These are phyloP conservation scores for Microplitis manilae DNA, from an alignment of 2,888 invertebrate genomes.

Conservation along the genomic window DNA sequence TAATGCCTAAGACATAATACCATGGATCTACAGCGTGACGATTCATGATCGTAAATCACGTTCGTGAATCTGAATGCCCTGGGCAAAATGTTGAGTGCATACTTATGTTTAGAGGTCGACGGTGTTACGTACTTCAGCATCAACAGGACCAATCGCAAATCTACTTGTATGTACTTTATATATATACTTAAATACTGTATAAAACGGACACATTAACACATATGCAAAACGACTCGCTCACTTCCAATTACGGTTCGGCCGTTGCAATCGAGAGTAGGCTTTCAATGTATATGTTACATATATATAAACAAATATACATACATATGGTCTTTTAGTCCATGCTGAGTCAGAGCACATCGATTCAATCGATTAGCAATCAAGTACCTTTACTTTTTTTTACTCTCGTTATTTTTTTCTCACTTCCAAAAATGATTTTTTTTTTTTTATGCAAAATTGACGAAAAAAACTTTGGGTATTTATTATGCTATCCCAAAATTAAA, in stretches of 20 bases:
- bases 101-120: conserved; percentile 22
- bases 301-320: not conserved
- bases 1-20: not conserved
- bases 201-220: conserved; percentile 4
- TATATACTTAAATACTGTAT: not conserved
- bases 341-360: conserved; percentile 17
- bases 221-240: conserved; percentile 29
- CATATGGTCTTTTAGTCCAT: not conserved
- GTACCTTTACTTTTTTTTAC: not conserved
- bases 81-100: conserved; percentile 27
- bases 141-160: conserved; percentile 14
- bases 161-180: not conserved
- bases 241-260: conserved; percentile 29
- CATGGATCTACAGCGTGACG: conserved; percentile 4
- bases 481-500: not conserved
- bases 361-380: conserved; percentile 12
- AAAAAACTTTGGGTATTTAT: not conserved
- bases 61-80: conserved; percentile 10
- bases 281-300: conserved; percentile 1
- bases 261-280: conserved; percentile 10
- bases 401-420: not conserved
- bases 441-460: not conserved
- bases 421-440: not conserved
- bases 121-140: conserved; percentile 14
- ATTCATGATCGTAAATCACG: conserved; percentile 21